A percentile compares a stretch with the other conserved stretches of the same genome.
phyloP scores from a whole-genome alignment of 2,888 invertebrate genomes.

The Empis livida region DNA sequence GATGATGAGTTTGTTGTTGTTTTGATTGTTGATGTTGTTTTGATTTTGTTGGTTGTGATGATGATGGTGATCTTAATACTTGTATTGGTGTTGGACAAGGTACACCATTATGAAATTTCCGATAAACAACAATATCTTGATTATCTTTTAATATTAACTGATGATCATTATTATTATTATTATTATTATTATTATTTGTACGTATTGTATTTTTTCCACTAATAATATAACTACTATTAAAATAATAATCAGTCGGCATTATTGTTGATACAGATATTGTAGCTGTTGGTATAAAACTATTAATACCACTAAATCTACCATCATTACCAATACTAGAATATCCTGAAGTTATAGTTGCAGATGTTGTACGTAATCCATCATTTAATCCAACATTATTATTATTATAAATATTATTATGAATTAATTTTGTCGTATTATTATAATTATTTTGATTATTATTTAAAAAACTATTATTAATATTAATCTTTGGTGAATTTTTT shows the following conservation, averaged over 20 bases:
- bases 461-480: not conserved
- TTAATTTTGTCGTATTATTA: not conserved
- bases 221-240: not conserved
- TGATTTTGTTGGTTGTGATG: not conserved
- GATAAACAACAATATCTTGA: constrained; percentile 31
- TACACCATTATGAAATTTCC: constrained; percentile 14
- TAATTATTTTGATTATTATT: not conserved
- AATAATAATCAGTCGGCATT: not conserved
- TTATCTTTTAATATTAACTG: constrained; percentile 27
- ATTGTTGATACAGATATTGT: constrained; percentile 1
- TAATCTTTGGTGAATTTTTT: not conserved
- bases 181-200: not conserved
- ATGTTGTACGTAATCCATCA: not conserved
- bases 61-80: not conserved
- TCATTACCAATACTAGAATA: not conserved
- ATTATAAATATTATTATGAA: not conserved
- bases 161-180: constrained; percentile 22
- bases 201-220: too few relatives aligned
- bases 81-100: constrained; percentile 5
- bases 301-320: not conserved
- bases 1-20: not conserved
- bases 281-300: not conserved
- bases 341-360: too few relatives aligned
- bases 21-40: not conserved
- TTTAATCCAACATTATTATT: not conserved